Conservation (phyloP, 1,140 invertebrate genomes). For the Drosophila melanogaster region Release_6_plus_ISO1_MT NT_033777.3:19611001-19611500, state of each 20-base stretch:
- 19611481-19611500: conserved; percentile 84
- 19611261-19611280: conserved; percentile 86
- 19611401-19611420: conserved; percentile 86
- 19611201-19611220: conserved; percentile 87
- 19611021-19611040: conserved; percentile 86
- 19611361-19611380: conserved; percentile 84
- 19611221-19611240: conserved; percentile 86
- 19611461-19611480: conserved; percentile 85
- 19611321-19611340: conserved; percentile 85
- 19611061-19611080: conserved; percentile 84
- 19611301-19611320: conserved; percentile 85
- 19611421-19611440: conserved; percentile 85
- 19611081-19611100: conserved; percentile 86
- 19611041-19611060: conserved; percentile 86
- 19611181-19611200: background rate
- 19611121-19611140: conserved; percentile 88
- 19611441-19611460: conserved; percentile 86
- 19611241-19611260: conserved; percentile 86
- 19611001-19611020: conserved; percentile 86
- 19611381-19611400: conserved; percentile 88
- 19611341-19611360: conserved; percentile 85
- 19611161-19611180: too few species aligned
- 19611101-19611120: conserved; percentile 86
- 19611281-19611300: conserved; percentile 87
- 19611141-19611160: conserved; percentile 84